phyloP scores from a whole-genome alignment of 1,140 invertebrate species.

The Pristionchus pacificus region DNA sequence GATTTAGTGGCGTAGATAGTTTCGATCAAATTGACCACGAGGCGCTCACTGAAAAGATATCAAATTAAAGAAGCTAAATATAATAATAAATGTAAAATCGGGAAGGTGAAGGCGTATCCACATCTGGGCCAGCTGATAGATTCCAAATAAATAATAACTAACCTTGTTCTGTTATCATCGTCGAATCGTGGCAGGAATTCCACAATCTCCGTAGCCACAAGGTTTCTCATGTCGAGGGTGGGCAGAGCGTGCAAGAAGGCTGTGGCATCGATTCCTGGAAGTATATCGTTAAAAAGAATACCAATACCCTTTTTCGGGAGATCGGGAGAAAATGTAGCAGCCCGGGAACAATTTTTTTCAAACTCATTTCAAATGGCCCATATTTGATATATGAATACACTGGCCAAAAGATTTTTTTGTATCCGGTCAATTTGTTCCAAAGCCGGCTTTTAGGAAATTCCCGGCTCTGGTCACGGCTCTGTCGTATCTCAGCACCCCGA shows the following conservation, averaged over 20 bases:
- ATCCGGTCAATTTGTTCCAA: no score
- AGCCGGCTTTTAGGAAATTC: no score
- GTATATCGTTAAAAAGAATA: no score
- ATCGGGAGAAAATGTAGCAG: no score
- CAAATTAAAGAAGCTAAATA: background rate
- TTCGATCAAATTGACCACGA: constrained; percentile 19
- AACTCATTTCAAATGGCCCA: no score
- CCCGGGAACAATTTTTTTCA: no score
- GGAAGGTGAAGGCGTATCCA: background rate
- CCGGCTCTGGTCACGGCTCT: no score
- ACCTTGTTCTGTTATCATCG: constrained; percentile 36
- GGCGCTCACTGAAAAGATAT: constrained; percentile 26
- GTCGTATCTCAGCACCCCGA: no score
- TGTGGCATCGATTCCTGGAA: constrained; percentile 37
- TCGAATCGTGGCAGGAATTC: constrained; percentile 46
- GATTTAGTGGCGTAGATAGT: constrained; percentile 29
- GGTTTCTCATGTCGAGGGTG: constrained; percentile 32
- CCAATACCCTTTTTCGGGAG: no score
- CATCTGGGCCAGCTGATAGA: background rate
- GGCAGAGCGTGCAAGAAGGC: constrained; percentile 44
- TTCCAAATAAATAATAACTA: background rate
- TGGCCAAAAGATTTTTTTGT: no score
- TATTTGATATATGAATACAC: no score
- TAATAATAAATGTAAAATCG: background rate
- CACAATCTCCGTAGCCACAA: constrained; percentile 48